phyloP scores from a whole-genome alignment of 2,797 vertebrate species.

The Acanthis flammea region DNA sequence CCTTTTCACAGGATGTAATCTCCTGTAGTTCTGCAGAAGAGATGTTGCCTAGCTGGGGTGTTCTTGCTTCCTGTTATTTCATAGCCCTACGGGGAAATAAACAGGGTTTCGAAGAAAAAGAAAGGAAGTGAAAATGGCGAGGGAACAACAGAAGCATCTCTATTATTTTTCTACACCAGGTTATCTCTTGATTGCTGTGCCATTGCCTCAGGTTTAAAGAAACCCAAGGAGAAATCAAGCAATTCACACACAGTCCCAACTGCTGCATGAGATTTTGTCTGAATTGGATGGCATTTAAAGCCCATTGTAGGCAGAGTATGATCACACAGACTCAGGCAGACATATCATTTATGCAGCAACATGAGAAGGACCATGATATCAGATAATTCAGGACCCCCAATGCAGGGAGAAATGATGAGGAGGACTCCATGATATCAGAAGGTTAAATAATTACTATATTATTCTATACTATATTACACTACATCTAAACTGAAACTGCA shows the following conservation, averaged over 20 bases:
- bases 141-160: slow-evolving; percentile 25
- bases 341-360: neutral
- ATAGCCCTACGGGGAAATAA: slow-evolving; percentile 39
- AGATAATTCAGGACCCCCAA: neutral
- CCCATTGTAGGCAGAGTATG: neutral
- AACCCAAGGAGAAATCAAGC: slow-evolving; percentile 13
- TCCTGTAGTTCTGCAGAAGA: neutral
- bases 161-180: neutral
- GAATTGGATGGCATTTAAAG: neutral
- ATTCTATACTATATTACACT: neutral
- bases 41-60: neutral
- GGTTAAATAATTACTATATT: neutral
- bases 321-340: neutral
- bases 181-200: slow-evolving; percentile 5
- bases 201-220: slow-evolving; percentile 5
- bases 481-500: neutral
- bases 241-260: neutral
- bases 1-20: neutral
- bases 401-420: neutral
- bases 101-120: slow-evolving; percentile 16
- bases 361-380: neutral
- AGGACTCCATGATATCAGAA: neutral
- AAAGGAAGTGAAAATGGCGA: slow-evolving; percentile 23
- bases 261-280: neutral
- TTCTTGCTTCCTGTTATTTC: slow-evolving; percentile 29